Conservation (phyloP, 2,888 invertebrate genomes). For the Hipparchia sbordonii region DNA sequence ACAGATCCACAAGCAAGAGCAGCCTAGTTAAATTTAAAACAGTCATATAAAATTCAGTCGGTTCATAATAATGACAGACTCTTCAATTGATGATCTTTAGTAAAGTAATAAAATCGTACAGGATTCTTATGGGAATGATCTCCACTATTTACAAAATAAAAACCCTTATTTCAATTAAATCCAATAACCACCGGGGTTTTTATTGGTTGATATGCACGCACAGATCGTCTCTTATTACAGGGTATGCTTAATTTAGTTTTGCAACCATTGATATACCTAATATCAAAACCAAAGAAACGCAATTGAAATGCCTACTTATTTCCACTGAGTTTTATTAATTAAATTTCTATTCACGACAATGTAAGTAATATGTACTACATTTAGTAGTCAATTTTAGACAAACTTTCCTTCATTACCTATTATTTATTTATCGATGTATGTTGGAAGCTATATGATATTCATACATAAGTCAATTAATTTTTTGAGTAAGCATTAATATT, state of each 20-base stretch:
- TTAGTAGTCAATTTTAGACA: too few species aligned
- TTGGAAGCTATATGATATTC: too few species aligned
- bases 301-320: background rate
- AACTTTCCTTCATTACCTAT: too few species aligned
- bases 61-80: background rate
- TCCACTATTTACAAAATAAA: background rate
- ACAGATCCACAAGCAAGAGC: background rate
- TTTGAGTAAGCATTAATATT: too few species aligned
- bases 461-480: too few species aligned
- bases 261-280: constrained; percentile 31
- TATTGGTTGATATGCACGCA: constrained; percentile 28
- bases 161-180: constrained; percentile 15
- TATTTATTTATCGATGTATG: too few species aligned
- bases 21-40: background rate
- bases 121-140: background rate
- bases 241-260: constrained; percentile 36
- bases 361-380: too few species aligned
- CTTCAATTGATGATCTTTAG: background rate
- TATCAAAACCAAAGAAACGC: background rate
- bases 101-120: background rate
- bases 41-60: background rate
- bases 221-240: constrained; percentile 45
- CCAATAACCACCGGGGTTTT: constrained; percentile 17
- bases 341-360: too few species aligned
- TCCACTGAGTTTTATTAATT: too few species aligned